phyloP scores from a whole-genome alignment of 1,140 invertebrate species.

The Diabrotica virgifera region DNA sequence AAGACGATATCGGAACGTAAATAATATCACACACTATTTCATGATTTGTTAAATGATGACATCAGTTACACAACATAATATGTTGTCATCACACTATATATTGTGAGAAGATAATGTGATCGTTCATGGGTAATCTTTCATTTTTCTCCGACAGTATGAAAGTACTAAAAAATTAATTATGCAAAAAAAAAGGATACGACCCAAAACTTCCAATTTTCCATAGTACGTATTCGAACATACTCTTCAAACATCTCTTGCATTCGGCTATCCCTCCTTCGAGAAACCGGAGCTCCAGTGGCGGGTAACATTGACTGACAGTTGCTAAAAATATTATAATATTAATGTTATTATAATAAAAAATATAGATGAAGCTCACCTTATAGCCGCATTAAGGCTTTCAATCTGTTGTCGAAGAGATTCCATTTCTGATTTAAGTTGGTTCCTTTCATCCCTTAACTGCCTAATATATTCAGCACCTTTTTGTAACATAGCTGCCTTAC shows the following conservation, averaged over 20 bases:
- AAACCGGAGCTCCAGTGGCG: slow-evolving; percentile 91
- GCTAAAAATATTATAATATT: slow-evolving; percentile 49
- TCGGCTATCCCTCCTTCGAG: slow-evolving; percentile 82
- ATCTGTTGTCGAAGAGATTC: slow-evolving; percentile 82
- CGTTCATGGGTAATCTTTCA: no score
- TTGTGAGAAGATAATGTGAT: no score
- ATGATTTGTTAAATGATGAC: no score
- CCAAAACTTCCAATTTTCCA: slow-evolving; percentile 97
- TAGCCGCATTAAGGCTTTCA: slow-evolving; percentile 84
- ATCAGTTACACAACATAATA: no score
- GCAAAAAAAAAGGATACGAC: slow-evolving; percentile 73
- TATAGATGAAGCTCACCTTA: slow-evolving; percentile 62
- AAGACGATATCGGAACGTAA: no score
- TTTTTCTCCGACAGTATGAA: no score
- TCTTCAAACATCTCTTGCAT: slow-evolving; percentile 94
- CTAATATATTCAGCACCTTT: slow-evolving; percentile 96
- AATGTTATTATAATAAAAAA: neutral
- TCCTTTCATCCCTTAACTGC: slow-evolving; percentile 81
- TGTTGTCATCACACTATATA: no score
- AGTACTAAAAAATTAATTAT: no score
- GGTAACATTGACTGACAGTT: slow-evolving; percentile 93
- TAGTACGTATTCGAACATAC: slow-evolving; percentile 81
- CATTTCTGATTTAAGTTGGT: slow-evolving; percentile 87
- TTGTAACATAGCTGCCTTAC: slow-evolving; percentile 95
- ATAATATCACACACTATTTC: no score